phyloP scores from a whole-genome alignment of 2,113 vertebrate genomes.

The Oceanites oceanicus region DNA sequence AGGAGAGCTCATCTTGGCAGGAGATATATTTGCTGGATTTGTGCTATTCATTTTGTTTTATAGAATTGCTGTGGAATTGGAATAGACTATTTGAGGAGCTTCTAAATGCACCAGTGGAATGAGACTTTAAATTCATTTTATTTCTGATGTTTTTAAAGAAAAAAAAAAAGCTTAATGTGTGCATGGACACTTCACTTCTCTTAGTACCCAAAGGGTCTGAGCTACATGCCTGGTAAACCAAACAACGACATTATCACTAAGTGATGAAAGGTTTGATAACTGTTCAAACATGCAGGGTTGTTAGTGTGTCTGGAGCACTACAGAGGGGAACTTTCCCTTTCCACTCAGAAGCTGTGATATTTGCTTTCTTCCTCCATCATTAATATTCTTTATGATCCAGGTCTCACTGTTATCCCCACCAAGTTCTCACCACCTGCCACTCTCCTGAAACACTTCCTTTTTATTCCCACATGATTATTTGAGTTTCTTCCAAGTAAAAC shows the following conservation, averaged over 20 bases:
- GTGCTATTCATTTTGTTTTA: slow-evolving; percentile 63
- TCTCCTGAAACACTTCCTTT: background rate
- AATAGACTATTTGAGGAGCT: slow-evolving; percentile 51
- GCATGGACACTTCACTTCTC: background rate
- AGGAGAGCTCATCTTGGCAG: slow-evolving; percentile 57
- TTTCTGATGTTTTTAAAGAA: slow-evolving; percentile 18
- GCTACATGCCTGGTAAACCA: background rate
- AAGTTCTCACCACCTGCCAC: background rate
- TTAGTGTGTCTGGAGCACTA: background rate
- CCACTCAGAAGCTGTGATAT: background rate
- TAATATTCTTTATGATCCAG: background rate
- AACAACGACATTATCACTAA: background rate
- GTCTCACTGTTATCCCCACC: background rate
- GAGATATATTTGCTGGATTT: slow-evolving; percentile 52
- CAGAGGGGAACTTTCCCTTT: background rate
- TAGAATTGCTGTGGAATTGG: slow-evolving; percentile 49
- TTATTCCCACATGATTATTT: background rate
- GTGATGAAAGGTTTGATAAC: background rate
- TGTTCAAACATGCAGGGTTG: background rate
- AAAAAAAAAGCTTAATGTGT: background rate
- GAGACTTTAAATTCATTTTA: slow-evolving; percentile 23
- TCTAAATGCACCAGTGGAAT: slow-evolving; percentile 43
- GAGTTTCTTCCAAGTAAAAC: background rate
- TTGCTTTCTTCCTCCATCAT: background rate
- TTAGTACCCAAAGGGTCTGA: background rate